These are phyloP conservation scores for Oryzias woworae DNA, from an alignment of 2,113 vertebrate genomes.

Conservation along the genomic window DNA sequence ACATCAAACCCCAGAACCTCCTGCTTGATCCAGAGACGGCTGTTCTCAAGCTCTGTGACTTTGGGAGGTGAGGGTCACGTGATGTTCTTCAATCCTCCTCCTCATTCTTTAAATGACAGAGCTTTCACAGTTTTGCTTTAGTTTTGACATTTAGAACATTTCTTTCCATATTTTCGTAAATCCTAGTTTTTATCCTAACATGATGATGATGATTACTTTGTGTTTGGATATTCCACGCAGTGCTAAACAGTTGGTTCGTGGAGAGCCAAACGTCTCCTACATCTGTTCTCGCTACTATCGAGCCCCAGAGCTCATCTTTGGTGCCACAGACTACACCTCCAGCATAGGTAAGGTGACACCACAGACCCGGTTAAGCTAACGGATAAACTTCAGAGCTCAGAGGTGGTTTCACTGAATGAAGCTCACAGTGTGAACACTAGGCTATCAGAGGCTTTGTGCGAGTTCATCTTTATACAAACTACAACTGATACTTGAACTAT, in stretches of 20 bases:
- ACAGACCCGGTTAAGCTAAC: neutral
- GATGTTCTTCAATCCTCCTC: slow-evolving; percentile 24
- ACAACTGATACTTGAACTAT: too few relatives aligned
- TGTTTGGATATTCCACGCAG: slow-evolving; percentile 70
- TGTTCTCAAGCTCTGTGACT: slow-evolving; percentile 98
- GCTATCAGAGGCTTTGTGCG: neutral
- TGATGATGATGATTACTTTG: neutral
- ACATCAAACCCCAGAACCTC: slow-evolving; percentile 99
- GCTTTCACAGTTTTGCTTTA: too few relatives aligned
- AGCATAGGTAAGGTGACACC: slow-evolving; percentile 88
- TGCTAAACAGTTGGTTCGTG: slow-evolving; percentile 98
- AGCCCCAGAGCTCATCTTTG: slow-evolving; percentile 99
- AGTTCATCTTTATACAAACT: too few relatives aligned
- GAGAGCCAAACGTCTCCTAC: slow-evolving; percentile 98
- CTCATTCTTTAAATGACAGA: too few relatives aligned
- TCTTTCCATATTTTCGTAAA: too few relatives aligned
- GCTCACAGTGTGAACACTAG: neutral
- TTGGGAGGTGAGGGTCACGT: slow-evolving; percentile 86
- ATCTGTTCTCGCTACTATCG: slow-evolving; percentile 99
- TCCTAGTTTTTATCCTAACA: neutral
- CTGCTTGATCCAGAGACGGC: slow-evolving; percentile 99
- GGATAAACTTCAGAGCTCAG: too few relatives aligned
- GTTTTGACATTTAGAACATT: too few relatives aligned
- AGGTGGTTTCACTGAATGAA: neutral
- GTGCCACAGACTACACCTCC: slow-evolving; percentile 99